Conservation (phyloP, 35 echinoderm and acorn worm genomes). For the Patiria miniata region DNA sequence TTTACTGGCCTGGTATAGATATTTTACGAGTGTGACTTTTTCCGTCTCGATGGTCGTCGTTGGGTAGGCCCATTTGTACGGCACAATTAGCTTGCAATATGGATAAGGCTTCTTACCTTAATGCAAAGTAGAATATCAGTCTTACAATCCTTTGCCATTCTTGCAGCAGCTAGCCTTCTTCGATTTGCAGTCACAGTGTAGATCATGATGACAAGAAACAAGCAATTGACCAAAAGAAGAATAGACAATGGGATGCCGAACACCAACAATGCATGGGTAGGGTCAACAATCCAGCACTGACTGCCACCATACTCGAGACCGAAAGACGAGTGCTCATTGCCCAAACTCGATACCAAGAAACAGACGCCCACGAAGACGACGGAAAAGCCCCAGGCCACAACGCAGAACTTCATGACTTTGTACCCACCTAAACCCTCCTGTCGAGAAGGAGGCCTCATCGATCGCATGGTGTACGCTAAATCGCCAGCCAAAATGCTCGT, state of each 20-base stretch:
- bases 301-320: neutral
- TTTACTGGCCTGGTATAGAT: too few species aligned
- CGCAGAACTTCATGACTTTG: neutral
- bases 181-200: neutral
- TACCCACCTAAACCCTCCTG: neutral
- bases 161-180: neutral
- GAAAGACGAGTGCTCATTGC: too few species aligned
- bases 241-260: too few species aligned
- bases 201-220: neutral
- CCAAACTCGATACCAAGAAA: neutral
- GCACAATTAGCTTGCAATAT: too few species aligned
- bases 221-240: neutral
- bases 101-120: neutral
- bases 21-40: too few species aligned
- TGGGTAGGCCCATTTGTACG: too few species aligned
- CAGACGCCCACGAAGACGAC: neutral
- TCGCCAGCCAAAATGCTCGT: neutral
- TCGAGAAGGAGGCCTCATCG: neutral
- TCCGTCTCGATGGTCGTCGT: too few species aligned
- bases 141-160: neutral
- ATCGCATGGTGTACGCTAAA: neutral
- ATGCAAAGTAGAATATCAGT: neutral
- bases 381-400: neutral
- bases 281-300: too few species aligned
- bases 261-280: too few species aligned